A percentile compares a stretch with the other conserved stretches of the same genome.
Conservation (phyloP, 1,140 invertebrate genomes). For the Drosophila rhopaloa region DNA sequence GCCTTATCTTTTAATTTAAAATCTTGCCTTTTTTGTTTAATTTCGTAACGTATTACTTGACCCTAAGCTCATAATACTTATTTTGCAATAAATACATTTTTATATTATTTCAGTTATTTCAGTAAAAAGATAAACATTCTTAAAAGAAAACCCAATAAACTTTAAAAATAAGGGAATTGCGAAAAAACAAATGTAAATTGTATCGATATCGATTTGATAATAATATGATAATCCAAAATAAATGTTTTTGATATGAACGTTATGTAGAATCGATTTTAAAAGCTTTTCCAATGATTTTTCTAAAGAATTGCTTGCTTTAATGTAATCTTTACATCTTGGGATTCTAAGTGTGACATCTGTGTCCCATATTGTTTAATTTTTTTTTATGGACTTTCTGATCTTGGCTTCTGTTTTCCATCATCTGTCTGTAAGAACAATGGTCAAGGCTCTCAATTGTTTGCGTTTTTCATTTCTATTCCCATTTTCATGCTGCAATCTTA, state of each 20-base stretch:
- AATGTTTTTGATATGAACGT: not conserved
- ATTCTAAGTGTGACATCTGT: constrained; percentile 12
- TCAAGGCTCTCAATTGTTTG: constrained; percentile 40
- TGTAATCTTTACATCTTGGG: not conserved
- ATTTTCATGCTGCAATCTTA: constrained; percentile 28
- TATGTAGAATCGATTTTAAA: not conserved
- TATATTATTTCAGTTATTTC: no score
- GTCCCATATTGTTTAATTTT: constrained; percentile 23
- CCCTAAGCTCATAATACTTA: not conserved
- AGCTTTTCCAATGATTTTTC: not conserved
- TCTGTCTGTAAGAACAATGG: constrained; percentile 45
- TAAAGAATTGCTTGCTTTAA: not conserved
- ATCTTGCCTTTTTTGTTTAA: not conserved
- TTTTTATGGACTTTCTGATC: constrained; percentile 42
- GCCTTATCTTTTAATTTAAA: not conserved
- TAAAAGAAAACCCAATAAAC: no score
- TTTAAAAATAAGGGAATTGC: no score
- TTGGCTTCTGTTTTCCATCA: constrained; percentile 47
- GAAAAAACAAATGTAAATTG: no score
- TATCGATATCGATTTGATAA: no score
- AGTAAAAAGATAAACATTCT: no score
- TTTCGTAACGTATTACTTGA: not conserved
- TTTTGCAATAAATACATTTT: no score
- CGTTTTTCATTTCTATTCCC: constrained; percentile 8
- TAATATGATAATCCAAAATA: not conserved